Evolutionary conservation across 2,888 invertebrate genomes (phyloP).

Genomic region (Pogonocherus hispidulus): DNA sequence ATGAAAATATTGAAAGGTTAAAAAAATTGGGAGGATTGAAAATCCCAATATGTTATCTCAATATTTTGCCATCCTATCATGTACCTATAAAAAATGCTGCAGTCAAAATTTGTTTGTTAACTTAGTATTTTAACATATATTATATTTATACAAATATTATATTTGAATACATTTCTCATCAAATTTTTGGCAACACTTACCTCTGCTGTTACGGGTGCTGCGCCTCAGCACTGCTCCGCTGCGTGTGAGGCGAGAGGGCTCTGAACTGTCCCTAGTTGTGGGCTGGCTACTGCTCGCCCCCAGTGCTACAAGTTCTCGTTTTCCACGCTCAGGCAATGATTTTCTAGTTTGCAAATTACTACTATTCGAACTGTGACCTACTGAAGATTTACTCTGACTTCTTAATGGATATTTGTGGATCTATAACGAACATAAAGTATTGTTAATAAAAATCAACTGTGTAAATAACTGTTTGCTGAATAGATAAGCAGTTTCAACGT

Average conservation of each 20-base stretch:
- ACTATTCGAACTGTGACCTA: slow-evolving; percentile 29
- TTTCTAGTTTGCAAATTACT: slow-evolving; percentile 34
- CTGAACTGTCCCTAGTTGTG: slow-evolving; percentile 59
- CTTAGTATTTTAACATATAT: no score
- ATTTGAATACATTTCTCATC: no score
- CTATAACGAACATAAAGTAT: slow-evolving; percentile 37
- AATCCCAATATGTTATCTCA: no score
- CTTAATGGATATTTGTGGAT: slow-evolving; percentile 67
- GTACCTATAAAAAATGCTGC: no score
- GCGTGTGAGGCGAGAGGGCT: slow-evolving; percentile 73
- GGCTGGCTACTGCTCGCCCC: slow-evolving; percentile 70
- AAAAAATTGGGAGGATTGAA: no score
- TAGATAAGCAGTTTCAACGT: background rate
- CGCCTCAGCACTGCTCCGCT: slow-evolving; percentile 68
- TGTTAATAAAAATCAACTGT: background rate
- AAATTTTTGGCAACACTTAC: no score
- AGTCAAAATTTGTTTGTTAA: no score
- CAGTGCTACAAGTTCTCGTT: slow-evolving; percentile 70
- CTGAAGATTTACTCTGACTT: slow-evolving; percentile 62
- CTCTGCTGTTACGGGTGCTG: slow-evolving; percentile 71
- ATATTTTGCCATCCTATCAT: no score
- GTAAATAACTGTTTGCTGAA: background rate
- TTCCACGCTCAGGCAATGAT: slow-evolving; percentile 49
- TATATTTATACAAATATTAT: no score
- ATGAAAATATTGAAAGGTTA: no score